Evolutionary conservation across 2,888 invertebrate species (phyloP), one percentile per base, ranked within the genome.

Genomic region (Eupithecia exiguata): DNA sequence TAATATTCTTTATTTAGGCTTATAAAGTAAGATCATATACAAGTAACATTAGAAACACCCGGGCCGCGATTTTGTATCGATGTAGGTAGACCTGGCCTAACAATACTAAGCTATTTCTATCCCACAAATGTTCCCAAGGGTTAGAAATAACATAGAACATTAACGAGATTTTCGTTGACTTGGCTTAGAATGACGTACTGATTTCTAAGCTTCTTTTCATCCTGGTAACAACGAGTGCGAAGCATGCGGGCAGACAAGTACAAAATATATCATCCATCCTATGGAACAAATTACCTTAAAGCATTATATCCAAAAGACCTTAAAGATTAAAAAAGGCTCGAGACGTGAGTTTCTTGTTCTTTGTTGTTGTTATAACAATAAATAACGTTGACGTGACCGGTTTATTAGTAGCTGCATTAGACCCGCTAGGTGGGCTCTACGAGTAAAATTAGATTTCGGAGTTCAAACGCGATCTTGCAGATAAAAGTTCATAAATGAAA

Each of bases 371-470:
- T 85, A 90, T 89, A 91, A 91, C 90, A 91, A 93, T 92, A 93
- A 93, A 93, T 92, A 92, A 92, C 84, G 85, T 83, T 89, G 89
- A 92, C 93, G 92, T 92, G 93, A 93, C 92, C 89, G 78, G 93
- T 88, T 90, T 94, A 91, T 92, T 93, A 92, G 91, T 91, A 77
- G 89, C 88, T 88, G 88, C 87, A 91, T 93, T 92, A 89, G 81
- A 84, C 71, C 77, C 84, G 83, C 85, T 84, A 85, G 86, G 89
- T 86, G 84, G 85, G 86, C 83, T 86, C 83, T 77, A 78, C 84
- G 81, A 83, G 84, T 81, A 85, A 84, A 89, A 88, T 86, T 86
- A 88, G 83, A 87, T 85, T 87, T 88, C 81, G 84, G 87, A 86
- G 87, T 87, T 87, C 80, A 78, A 82, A 84, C 83, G 83, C 85